phyloP scores from a whole-genome alignment of 2,113 vertebrate genomes.

The Eolophus roseicapilla region DNA sequence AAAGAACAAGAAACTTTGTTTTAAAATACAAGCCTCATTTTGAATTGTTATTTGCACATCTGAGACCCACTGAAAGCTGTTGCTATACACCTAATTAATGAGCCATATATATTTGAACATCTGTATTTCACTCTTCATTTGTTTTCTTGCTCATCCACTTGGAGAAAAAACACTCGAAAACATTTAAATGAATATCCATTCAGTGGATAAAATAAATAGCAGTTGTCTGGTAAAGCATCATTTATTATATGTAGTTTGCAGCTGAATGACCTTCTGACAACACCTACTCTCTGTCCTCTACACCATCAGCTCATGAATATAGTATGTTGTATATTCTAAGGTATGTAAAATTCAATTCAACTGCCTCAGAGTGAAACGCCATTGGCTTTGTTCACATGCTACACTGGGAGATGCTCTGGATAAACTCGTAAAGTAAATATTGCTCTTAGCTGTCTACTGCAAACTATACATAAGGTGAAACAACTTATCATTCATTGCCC shows the following conservation, averaged over 20 bases:
- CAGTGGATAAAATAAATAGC: not conserved
- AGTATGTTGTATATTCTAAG: not conserved
- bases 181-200: not conserved
- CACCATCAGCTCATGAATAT: not conserved
- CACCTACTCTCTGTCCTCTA: not conserved
- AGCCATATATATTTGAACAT: conserved; percentile 56
- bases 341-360: not conserved
- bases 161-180: not conserved
- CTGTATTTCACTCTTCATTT: conserved; percentile 59
- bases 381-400: not conserved
- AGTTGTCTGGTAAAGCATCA: not conserved
- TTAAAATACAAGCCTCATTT: conserved; percentile 30
- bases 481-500: not conserved
- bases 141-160: conserved; percentile 25
- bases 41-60: conserved; percentile 8
- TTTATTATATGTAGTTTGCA: not conserved
- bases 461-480: not conserved
- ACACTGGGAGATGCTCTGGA: not conserved
- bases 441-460: not conserved
- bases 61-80: not conserved
- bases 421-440: not conserved
- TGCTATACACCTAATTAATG: conserved; percentile 47
- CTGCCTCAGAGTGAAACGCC: not conserved
- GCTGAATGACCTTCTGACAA: not conserved
- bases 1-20: conserved; percentile 12